Conservation (phyloP, 2,888 invertebrate genomes). For the Hyppa rectilinea region DNA sequence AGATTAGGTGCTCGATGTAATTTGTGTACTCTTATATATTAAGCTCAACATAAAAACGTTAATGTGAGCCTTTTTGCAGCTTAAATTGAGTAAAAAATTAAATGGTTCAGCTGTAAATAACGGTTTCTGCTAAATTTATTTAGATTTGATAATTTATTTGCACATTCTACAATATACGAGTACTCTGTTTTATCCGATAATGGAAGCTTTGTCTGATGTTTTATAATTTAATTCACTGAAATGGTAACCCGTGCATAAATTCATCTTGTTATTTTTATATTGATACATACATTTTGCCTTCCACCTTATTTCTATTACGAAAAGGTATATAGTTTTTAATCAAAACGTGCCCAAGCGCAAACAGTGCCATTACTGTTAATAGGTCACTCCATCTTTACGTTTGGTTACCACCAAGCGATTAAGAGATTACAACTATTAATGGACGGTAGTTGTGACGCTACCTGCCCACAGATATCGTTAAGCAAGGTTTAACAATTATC, state of each 20-base stretch:
- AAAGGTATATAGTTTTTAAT: not conserved
- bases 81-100: slow-evolving; percentile 57
- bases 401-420: slow-evolving; percentile 9
- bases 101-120: slow-evolving; percentile 34
- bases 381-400: slow-evolving; percentile 27
- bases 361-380: slow-evolving; percentile 8
- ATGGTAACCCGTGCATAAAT: not conserved
- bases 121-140: slow-evolving; percentile 40
- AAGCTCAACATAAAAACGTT: slow-evolving; percentile 50
- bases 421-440: slow-evolving; percentile 27
- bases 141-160: slow-evolving; percentile 40
- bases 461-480: slow-evolving; percentile 8
- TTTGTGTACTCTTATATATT: slow-evolving; percentile 68
- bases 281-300: not conserved
- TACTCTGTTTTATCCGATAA: slow-evolving; percentile 15
- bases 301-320: no score
- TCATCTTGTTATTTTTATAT: not conserved
- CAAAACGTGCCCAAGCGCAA: not conserved
- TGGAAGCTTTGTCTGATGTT: slow-evolving; percentile 7
- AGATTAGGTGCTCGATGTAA: slow-evolving; percentile 67
- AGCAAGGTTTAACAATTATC: not conserved
- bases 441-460: slow-evolving; percentile 10
- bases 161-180: slow-evolving; percentile 10
- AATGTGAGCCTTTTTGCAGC: slow-evolving; percentile 46
- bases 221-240: not conserved